Evolutionary conservation across 1,140 invertebrate species (phyloP).

Genomic region (Drosophila suzukii): DNA sequence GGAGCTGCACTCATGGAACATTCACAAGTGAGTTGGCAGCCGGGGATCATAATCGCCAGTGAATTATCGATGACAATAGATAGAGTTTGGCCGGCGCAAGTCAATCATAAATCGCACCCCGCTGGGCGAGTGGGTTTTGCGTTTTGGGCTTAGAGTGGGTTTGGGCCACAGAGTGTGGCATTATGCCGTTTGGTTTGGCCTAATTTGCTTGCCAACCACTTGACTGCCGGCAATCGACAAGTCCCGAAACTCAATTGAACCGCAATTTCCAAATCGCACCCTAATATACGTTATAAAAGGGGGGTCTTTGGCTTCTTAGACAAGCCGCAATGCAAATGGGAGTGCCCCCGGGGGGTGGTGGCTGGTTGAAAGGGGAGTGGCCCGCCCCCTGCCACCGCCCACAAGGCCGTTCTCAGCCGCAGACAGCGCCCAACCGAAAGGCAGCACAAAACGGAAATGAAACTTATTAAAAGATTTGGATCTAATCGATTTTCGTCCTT

Average conservation of each 20-base stretch:
- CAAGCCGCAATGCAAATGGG: conserved; percentile 67
- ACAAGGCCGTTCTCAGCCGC: conserved; percentile 19
- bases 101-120: conserved; percentile 56
- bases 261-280: conserved; percentile 70
- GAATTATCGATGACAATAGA: conserved; percentile 60
- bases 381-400: background rate
- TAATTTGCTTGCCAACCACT: conserved; percentile 73
- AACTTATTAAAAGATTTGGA: conserved; percentile 84
- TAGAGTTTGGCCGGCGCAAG: conserved; percentile 52
- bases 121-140: conserved; percentile 13
- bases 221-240: conserved; percentile 57
- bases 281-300: conserved; percentile 71
- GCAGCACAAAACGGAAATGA: conserved; percentile 81
- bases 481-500: conserved; percentile 83
- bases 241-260: conserved; percentile 63
- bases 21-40: conserved; percentile 35
- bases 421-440: conserved; percentile 67
- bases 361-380: conserved; percentile 4
- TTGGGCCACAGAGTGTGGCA: conserved; percentile 3
- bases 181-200: conserved; percentile 62
- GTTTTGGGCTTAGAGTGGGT: background rate
- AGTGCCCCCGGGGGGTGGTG: conserved; percentile 17
- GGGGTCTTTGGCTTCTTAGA: conserved; percentile 2
- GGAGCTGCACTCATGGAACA: conserved; percentile 42
- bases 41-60: conserved; percentile 39